Percentiles rank a stretch among this genome's conserved stretches.
Evolutionary conservation across 2,797 vertebrate species (phyloP).

Genomic region (Hoplostethus atlanticus): DNA sequence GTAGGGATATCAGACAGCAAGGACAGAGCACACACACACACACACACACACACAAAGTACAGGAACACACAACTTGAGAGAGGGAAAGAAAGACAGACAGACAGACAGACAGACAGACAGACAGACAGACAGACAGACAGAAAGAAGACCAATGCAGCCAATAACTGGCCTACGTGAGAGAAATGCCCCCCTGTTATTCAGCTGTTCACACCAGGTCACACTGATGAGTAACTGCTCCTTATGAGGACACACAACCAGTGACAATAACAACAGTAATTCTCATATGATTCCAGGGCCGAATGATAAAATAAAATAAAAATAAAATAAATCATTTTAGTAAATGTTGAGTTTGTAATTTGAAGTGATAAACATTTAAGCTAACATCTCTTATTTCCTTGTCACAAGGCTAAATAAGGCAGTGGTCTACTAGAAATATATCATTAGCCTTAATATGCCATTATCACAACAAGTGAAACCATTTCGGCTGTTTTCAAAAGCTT

Average conservation of each 20-base stretch:
- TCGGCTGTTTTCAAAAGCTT: neutral
- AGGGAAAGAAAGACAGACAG: neutral
- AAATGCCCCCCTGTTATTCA: neutral
- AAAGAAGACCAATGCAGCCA: neutral
- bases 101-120: neutral
- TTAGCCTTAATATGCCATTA: neutral
- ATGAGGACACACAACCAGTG: no score
- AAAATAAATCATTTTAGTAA: neutral
- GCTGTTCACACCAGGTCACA: neutral
- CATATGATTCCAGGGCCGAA: no score
- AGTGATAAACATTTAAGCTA: neutral
- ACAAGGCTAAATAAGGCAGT: neutral
- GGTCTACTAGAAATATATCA: neutral
- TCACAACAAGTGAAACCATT: neutral
- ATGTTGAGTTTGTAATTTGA: neutral
- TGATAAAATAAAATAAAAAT: no score
- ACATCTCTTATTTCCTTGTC: neutral
- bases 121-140: neutral
- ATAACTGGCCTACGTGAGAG: neutral
- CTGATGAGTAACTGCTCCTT: neutral
- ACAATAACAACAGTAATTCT: no score
- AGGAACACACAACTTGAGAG: neutral
- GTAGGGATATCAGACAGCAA: conserved; percentile 35
- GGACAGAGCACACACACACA: conserved; percentile 21
- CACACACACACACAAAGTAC: neutral